Conservation (phyloP, 2,888 invertebrate genomes). For the Pycnomerus fuliginosus region DNA sequence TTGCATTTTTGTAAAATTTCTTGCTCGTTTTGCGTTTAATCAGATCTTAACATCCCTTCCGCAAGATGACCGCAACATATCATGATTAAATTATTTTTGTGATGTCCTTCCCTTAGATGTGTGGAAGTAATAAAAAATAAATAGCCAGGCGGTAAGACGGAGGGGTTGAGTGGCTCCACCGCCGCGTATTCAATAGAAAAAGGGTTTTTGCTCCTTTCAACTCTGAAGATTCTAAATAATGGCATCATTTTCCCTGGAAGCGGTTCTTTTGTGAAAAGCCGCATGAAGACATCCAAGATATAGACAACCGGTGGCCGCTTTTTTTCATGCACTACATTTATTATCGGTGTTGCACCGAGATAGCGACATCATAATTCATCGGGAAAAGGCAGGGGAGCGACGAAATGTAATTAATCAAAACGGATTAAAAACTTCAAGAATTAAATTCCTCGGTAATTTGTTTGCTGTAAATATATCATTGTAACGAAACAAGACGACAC, state of each 20-base stretch:
- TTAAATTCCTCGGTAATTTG: slow-evolving; percentile 25
- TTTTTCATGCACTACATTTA: slow-evolving; percentile 26
- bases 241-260: slow-evolving; percentile 38
- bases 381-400: slow-evolving; percentile 19
- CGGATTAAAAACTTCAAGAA: slow-evolving; percentile 32
- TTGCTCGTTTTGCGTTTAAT: slow-evolving; percentile 30
- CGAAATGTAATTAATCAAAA: slow-evolving; percentile 39
- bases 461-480: slow-evolving; percentile 24
- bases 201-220: slow-evolving; percentile 31
- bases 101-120: too few species aligned
- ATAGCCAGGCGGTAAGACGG: too few species aligned
- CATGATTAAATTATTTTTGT: too few species aligned
- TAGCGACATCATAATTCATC: slow-evolving; percentile 33
- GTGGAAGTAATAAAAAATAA: too few species aligned
- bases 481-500: too few species aligned
- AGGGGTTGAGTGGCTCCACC: slow-evolving; percentile 27
- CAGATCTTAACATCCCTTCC: too few species aligned
- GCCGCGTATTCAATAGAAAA: slow-evolving; percentile 29
- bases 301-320: slow-evolving; percentile 27
- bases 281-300: slow-evolving; percentile 38
- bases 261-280: slow-evolving; percentile 38
- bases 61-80: too few species aligned
- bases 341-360: slow-evolving; percentile 23
- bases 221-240: slow-evolving; percentile 39
- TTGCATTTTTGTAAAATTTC: slow-evolving; percentile 22